Conservation (phyloP, 2,797 vertebrate genomes). For the Sebastes vulpes region DNA sequence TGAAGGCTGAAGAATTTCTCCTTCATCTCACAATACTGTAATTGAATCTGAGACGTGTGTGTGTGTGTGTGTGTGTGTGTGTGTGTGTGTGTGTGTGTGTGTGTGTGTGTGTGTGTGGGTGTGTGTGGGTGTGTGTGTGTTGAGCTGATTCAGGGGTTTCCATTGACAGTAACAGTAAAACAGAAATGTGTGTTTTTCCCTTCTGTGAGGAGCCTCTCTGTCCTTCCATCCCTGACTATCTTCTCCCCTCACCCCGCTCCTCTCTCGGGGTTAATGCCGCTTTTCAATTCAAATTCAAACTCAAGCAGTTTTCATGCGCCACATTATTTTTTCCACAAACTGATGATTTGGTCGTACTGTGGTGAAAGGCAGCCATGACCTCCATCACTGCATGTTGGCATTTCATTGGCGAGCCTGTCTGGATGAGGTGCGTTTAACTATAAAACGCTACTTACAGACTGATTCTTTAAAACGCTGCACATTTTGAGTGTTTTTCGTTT, state of each 20-base stretch:
- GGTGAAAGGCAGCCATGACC: conserved; percentile 32
- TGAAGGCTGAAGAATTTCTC: conserved; percentile 85
- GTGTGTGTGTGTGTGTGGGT: conserved; percentile 35
- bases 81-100: conserved; percentile 14
- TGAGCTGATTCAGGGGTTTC: conserved; percentile 80
- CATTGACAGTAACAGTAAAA: conserved; percentile 79
- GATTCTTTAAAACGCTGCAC: not conserved
- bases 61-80: conserved; percentile 44
- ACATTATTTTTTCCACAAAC: conserved; percentile 50
- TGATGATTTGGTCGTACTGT: conserved; percentile 31
- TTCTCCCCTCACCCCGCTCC: conserved; percentile 29
- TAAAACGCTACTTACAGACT: not conserved
- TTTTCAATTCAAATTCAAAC: conserved; percentile 74
- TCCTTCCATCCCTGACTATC: conserved; percentile 66
- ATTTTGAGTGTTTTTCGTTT: not conserved
- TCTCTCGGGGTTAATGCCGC: conserved; percentile 63
- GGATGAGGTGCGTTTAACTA: not conserved
- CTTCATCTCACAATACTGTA: conserved; percentile 85
- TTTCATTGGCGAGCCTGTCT: conserved; percentile 13
- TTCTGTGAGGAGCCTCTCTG: conserved; percentile 53
- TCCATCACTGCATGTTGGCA: not conserved
- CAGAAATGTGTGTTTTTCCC: conserved; percentile 72
- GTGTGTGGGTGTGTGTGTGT: conserved; percentile 46
- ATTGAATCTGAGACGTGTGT: conserved; percentile 81
- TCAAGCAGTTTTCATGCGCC: conserved; percentile 58